Evolutionary conservation across 2,113 vertebrate genomes (phyloP), one percentile per base, ranked within the genome.

Genomic region (Phyllostomus discolor): DNA sequence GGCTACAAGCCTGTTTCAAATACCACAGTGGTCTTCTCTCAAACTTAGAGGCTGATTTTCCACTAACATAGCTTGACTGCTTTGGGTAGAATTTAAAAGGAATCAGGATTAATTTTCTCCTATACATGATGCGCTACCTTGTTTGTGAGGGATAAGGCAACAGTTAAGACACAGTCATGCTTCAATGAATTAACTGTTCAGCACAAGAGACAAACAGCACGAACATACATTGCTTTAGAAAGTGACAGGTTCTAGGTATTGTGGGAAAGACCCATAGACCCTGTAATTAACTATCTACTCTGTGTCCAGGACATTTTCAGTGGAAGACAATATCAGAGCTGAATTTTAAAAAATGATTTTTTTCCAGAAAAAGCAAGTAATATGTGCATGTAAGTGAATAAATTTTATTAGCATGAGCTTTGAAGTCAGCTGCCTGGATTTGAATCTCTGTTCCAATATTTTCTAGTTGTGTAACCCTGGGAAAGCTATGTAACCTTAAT

Each of bases 81-180:
- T 90, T 90, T 16, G 31, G 33, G 50, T 59, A 57, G 38, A 80
- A 79, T 24, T 76, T 57, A 46, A 86, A 94, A 92, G 17, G 6
- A 52, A 66, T 20, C 9, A 46, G 64, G 46, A 72, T 82, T 70
- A 88, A 88, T 79, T 84, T 91, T 19, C 69, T 88, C 28, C 69
- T 10, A 20, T 14, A n/a, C n/a, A 92, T 10, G 31, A 46, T 48
- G 50, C 38, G 46, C 33, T 28, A 35, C n/a, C 54, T 35, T 33
- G 3, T 83, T 70, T 50, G 28, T 28, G 46, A 92, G 16, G 50
- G 24, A 78, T 85, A 90, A 90, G 1, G 2, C 62, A 38, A 94
- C 41, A 67, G 12, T 54, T 33, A 82, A 43, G 22, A 78, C 31
- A 75, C 5, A 26, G 81, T 24, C 48, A 24, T 10, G 31, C 33